phyloP scores from a whole-genome alignment of 2,797 vertebrate genomes.

The Notolabrus celidotus region DNA sequence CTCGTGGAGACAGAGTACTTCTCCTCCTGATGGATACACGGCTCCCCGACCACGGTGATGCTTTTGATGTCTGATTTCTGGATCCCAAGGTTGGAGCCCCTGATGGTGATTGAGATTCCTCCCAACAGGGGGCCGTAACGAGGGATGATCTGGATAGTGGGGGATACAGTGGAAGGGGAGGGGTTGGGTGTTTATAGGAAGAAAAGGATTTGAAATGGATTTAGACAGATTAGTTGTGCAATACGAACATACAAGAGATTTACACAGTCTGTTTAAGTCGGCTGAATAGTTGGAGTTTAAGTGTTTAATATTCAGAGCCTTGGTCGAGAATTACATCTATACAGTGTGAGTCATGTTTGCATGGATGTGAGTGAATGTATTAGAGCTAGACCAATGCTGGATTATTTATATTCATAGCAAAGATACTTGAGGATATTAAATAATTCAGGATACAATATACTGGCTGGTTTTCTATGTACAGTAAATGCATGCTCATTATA shows the following conservation, averaged over 20 bases:
- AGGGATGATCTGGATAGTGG: conserved; percentile 89
- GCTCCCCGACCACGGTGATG: conserved; percentile 87
- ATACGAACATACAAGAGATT: conserved; percentile 49
- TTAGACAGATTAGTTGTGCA: conserved; percentile 56
- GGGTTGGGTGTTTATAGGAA: conserved; percentile 34
- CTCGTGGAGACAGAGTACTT: conserved; percentile 94
- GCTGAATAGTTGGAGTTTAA: conserved; percentile 26
- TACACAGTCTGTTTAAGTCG: conserved; percentile 44
- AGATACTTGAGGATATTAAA: conserved; percentile 2
- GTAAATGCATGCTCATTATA: too few species aligned
- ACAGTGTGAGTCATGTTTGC: conserved; percentile 15
- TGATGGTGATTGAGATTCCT: conserved; percentile 94
- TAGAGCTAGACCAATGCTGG: neutral
- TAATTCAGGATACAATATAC: neutral
- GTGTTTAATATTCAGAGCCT: conserved; percentile 46
- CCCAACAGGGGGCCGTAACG: conserved; percentile 89
- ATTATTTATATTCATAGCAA: conserved; percentile 1
- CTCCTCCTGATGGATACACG: conserved; percentile 87
- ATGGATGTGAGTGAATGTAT: conserved; percentile 7
- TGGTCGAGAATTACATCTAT: conserved; percentile 21
- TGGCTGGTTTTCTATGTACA: neutral
- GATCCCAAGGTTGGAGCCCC: conserved; percentile 94
- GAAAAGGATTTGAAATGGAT: conserved; percentile 55
- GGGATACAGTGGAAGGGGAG: conserved; percentile 6
- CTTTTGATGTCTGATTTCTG: conserved; percentile 88